phyloP scores from a whole-genome alignment of 2,888 invertebrate species.

The Drosophila birchii region DNA sequence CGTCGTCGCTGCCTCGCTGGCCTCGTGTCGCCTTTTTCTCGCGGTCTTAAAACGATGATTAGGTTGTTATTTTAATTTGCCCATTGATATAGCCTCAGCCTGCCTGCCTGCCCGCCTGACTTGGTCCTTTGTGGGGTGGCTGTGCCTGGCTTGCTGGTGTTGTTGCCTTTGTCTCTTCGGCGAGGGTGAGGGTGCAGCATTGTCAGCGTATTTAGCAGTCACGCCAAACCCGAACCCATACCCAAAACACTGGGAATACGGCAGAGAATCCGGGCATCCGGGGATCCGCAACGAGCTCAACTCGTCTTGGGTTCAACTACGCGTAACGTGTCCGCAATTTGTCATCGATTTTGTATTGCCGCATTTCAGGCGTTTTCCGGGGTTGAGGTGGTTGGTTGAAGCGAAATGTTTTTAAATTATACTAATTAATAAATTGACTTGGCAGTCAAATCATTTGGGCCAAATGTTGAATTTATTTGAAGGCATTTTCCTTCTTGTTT shows the following conservation, averaged over 20 bases:
- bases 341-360: slow-evolving; percentile 84
- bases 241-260: slow-evolving; percentile 13
- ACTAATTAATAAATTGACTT: slow-evolving; percentile 84
- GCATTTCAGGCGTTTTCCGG: slow-evolving; percentile 73
- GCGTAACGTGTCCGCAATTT: slow-evolving; percentile 85
- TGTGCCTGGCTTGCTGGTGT: slow-evolving; percentile 51
- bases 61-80: slow-evolving; percentile 86
- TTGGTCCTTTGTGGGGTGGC: slow-evolving; percentile 70
- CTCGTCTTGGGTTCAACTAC: slow-evolving; percentile 82
- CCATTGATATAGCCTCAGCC: slow-evolving; percentile 84
- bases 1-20: slow-evolving; percentile 9
- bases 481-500: neutral
- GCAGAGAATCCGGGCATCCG: slow-evolving; percentile 6
- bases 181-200: slow-evolving; percentile 61
- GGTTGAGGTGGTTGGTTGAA: slow-evolving; percentile 32
- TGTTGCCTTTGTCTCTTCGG: slow-evolving; percentile 52
- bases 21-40: slow-evolving; percentile 78
- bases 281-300: slow-evolving; percentile 57
- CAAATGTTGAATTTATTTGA: slow-evolving; percentile 66
- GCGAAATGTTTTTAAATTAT: slow-evolving; percentile 80
- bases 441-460: slow-evolving; percentile 72
- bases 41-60: slow-evolving; percentile 85
- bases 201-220: slow-evolving; percentile 80
- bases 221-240: slow-evolving; percentile 54
- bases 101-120: slow-evolving; percentile 56